phyloP scores from a whole-genome alignment of 2,888 invertebrate genomes.

The Ditula angustiorana region DNA sequence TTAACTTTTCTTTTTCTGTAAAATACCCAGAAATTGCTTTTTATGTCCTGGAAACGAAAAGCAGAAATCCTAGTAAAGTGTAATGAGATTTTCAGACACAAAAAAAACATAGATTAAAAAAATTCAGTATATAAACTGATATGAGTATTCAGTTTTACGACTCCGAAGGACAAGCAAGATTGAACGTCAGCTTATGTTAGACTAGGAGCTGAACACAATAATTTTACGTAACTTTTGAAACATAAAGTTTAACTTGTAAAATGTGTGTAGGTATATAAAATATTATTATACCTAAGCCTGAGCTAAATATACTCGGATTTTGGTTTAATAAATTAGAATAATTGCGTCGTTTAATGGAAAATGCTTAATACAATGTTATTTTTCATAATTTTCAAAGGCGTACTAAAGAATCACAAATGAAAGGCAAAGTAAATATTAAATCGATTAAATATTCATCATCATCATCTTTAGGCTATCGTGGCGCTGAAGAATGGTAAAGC shows the following conservation, averaged over 20 bases:
- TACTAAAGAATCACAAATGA: neutral
- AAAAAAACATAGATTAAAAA: constrained; percentile 68
- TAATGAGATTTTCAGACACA: neutral
- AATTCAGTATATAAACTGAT: constrained; percentile 63
- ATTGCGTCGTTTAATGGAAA: too few species aligned
- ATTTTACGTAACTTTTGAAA: neutral
- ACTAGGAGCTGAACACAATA: neutral
- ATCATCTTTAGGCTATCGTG: too few species aligned
- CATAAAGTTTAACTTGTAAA: too few species aligned
- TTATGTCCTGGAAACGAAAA: neutral
- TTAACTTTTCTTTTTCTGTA: too few species aligned
- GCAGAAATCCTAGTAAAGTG: too few species aligned
- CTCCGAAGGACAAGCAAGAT: constrained; percentile 53
- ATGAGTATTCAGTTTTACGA: constrained; percentile 72
- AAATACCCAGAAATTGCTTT: too few species aligned
- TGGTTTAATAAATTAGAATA: too few species aligned
- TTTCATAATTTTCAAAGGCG: too few species aligned
- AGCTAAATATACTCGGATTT: too few species aligned
- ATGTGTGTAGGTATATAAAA: too few species aligned
- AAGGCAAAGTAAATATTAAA: neutral
- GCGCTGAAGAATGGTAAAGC: neutral
- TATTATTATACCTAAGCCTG: too few species aligned
- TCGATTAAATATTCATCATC: neutral
- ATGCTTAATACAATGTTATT: too few species aligned
- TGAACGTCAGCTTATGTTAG: constrained; percentile 37